phyloP scores from a whole-genome alignment of 2,797 vertebrate genomes.

The Botia kubotai region DNA sequence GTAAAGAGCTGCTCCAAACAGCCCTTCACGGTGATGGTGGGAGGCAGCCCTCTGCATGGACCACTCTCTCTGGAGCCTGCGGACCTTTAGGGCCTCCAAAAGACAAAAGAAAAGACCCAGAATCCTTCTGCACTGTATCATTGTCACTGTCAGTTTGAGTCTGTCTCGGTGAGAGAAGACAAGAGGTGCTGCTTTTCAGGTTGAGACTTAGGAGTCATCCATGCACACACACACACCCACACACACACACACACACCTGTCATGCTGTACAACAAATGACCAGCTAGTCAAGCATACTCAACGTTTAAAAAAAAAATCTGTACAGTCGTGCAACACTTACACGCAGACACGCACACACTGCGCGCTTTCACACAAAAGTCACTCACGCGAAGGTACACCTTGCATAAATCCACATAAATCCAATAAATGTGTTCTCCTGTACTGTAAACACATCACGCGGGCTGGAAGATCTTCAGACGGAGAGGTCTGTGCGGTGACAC shows the following conservation, averaged over 20 bases:
- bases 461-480: conserved; percentile 72
- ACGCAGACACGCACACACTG: conserved; percentile 52
- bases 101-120: conserved; percentile 29
- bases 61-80: conserved; percentile 4
- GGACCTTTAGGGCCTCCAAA: conserved; percentile 30
- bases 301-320: conserved; percentile 30
- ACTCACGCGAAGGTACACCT: conserved; percentile 65
- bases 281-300: conserved; percentile 37
- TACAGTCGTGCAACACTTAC: conserved; percentile 59
- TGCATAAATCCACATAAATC: conserved; percentile 70
- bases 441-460: conserved; percentile 72
- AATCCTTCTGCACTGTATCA: conserved; percentile 50
- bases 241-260: conserved; percentile 47
- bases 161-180: conserved; percentile 1
- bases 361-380: conserved; percentile 62
- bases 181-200: neutral
- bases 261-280: conserved; percentile 59
- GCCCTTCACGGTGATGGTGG: neutral
- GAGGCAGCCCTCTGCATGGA: conserved; percentile 10
- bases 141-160: conserved; percentile 30
- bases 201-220: conserved; percentile 1
- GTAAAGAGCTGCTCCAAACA: conserved; percentile 5
- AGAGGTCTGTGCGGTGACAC: conserved; percentile 68
- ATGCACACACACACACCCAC: conserved; percentile 33
- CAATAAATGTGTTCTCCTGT: conserved; percentile 74